phyloP scores from a whole-genome alignment of 2,797 vertebrate genomes.

The Petrocephalus schoutedeni region DNA sequence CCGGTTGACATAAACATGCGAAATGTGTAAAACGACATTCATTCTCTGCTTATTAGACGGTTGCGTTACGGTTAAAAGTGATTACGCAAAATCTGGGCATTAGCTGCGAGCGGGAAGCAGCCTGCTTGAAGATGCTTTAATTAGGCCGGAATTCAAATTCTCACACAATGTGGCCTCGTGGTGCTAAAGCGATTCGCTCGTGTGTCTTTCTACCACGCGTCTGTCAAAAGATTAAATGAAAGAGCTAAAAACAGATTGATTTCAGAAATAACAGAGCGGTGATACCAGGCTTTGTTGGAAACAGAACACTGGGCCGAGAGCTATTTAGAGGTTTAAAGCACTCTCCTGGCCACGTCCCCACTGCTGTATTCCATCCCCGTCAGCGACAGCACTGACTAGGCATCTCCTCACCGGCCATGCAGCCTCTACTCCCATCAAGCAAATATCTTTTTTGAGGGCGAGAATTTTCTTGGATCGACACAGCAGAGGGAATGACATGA shows the following conservation, averaged over 20 bases:
- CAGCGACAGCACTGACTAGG: neutral
- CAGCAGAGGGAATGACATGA: neutral
- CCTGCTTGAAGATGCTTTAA: slow-evolving; percentile 6
- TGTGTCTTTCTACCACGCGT: neutral
- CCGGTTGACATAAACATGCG: neutral
- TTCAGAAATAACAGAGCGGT: neutral
- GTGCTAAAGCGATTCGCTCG: slow-evolving; percentile 15
- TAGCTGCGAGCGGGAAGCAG: neutral
- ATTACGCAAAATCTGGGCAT: slow-evolving; percentile 14
- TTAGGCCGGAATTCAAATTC: slow-evolving; percentile 21
- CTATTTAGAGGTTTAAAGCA: neutral
- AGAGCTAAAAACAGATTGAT: neutral
- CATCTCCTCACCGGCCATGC: neutral
- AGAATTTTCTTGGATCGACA: neutral
- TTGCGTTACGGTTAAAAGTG: slow-evolving; percentile 20
- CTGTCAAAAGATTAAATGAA: neutral
- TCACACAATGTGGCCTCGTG: neutral
- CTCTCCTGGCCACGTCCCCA: neutral
- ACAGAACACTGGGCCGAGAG: neutral
- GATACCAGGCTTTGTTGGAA: neutral
- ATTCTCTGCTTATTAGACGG: slow-evolving; percentile 9
- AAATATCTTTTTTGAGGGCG: neutral
- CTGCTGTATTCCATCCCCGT: too few relatives aligned
- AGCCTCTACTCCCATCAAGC: neutral
- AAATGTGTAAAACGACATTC: slow-evolving; percentile 1